These are phyloP conservation scores for Lemur catta DNA, from an alignment of 2,797 vertebrate species.

Conservation along the genomic window DNA sequence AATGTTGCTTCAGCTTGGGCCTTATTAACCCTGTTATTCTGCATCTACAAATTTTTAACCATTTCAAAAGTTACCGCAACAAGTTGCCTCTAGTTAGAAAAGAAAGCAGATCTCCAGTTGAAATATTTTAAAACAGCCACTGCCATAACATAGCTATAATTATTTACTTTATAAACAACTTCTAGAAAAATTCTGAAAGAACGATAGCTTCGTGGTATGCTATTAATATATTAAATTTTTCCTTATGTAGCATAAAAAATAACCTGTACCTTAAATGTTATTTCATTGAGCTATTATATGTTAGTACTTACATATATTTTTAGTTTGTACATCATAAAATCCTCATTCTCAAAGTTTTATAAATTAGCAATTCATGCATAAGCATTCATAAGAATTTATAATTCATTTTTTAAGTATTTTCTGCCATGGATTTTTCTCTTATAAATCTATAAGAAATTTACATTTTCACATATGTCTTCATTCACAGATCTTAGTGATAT, in stretches of 20 bases:
- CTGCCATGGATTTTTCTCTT: conserved; percentile 6
- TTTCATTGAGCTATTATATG: not conserved
- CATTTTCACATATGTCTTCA: not conserved
- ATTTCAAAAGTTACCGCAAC: conserved; percentile 53
- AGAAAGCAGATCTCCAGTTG: conserved; percentile 68
- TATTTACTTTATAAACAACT: conserved; percentile 48
- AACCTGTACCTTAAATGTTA: not conserved
- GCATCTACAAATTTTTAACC: not conserved
- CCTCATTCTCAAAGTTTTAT: not conserved
- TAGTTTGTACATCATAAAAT: not conserved
- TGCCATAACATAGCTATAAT: conserved; percentile 42
- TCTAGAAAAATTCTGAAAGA: conserved; percentile 46
- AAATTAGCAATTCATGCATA: conserved; percentile 6
- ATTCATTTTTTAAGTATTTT: conserved; percentile 17
- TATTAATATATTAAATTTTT: conserved; percentile 46
- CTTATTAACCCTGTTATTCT: not conserved
- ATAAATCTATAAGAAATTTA: not conserved
- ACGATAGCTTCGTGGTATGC: not conserved
- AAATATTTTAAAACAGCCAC: conserved; percentile 75
- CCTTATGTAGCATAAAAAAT: conserved; percentile 5
- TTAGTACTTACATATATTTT: not conserved
- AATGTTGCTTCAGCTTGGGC: not conserved
- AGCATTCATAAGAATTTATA: conserved; percentile 26
- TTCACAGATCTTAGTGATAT: not conserved
- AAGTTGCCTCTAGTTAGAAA: conserved; percentile 72